Conservation (phyloP, 2,888 invertebrate species). For the Tetragonula carbonaria region DNA sequence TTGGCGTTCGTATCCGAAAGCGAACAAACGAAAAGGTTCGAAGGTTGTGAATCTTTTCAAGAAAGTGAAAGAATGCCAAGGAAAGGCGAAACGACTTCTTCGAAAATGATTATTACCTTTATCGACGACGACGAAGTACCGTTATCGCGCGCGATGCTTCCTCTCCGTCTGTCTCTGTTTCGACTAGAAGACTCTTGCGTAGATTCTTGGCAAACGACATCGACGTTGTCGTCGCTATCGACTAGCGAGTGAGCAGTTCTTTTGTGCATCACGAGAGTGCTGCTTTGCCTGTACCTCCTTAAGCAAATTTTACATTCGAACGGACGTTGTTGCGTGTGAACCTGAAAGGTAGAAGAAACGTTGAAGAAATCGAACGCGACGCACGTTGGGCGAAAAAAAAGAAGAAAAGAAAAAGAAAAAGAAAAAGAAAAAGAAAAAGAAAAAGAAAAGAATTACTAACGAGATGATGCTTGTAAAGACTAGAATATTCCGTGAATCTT, state of each 20-base stretch:
- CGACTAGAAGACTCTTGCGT: slow-evolving; percentile 49
- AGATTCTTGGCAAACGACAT: slow-evolving; percentile 75
- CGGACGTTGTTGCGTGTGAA: slow-evolving; percentile 87
- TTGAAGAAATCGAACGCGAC: background rate
- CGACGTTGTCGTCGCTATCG: slow-evolving; percentile 82
- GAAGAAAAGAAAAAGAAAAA: background rate
- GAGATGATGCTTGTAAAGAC: slow-evolving; percentile 88
- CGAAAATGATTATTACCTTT: slow-evolving; percentile 29
- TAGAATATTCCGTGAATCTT: slow-evolving; percentile 89
- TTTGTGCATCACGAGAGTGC: slow-evolving; percentile 87
- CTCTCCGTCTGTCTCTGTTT: slow-evolving; percentile 57
- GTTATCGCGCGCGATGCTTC: slow-evolving; percentile 45
- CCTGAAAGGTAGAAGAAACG: slow-evolving; percentile 55
- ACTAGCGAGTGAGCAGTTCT: slow-evolving; percentile 86
- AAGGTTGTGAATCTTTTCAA: background rate
- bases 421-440: background rate
- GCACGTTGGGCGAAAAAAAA: background rate
- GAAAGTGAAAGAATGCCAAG: background rate
- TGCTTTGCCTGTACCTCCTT: slow-evolving; percentile 87
- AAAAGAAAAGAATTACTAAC: slow-evolving; percentile 51
- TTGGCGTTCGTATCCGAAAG: slow-evolving; percentile 53
- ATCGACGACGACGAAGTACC: slow-evolving; percentile 44
- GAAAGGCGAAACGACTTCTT: background rate
- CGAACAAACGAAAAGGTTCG: background rate
- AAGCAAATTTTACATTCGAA: slow-evolving; percentile 87